Base-by-base conservation (phyloP, 2,113 vertebrate genomes). In the Phylloscopus trochiloides region DNA sequence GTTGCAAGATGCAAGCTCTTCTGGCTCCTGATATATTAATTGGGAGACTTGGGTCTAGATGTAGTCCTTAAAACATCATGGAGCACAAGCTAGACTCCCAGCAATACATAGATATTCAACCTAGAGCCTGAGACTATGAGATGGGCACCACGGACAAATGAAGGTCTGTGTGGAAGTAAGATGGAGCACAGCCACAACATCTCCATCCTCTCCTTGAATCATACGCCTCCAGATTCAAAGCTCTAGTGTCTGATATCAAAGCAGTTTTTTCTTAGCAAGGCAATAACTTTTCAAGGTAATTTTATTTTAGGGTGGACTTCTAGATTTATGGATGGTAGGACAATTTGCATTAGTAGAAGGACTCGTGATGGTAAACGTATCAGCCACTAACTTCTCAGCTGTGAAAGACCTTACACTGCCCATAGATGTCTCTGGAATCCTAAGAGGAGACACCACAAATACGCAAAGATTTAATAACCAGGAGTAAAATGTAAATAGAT, bases 401-500 rank as follows among this genome's bases (percentile, higher is more conserved):
- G 42, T 50, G 81, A 72, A 88, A 65, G 67, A 32, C 54, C 87
- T 94, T 65, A 57, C 71, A n/a, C 72, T 2, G 4, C 36, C 26
- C 77, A 29, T 65, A 72, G 61, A 68, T 75, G 42, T 63, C 67
- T 73, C 54, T 61, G 76, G 81, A 79, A 93, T 86, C 47, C 74
- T 88, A 87, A 84, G 84, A 97, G 85, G 42, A 91, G 73, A 68
- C 21, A 28, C 22, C 58, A 31, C 31, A 92, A 88, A 92, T 58
- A 94, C 13, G 7, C 66, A 75, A 94, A 85, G 82, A 90, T 92
- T 34, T 93, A 88, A 89, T 65, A 92, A 95, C 51, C 43, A 81
- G 72, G 29, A 94, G 52, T 76, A 95, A 95, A 97, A 94, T 92
- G 97, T 91, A 97, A 97, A 84, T 86, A 92, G 96, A 97, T 97